A percentile compares a stretch with the other conserved stretches of the same genome.
phyloP scores from a whole-genome alignment of 2,888 invertebrate species.

The Stenoptilia bipunctidactyla region DNA sequence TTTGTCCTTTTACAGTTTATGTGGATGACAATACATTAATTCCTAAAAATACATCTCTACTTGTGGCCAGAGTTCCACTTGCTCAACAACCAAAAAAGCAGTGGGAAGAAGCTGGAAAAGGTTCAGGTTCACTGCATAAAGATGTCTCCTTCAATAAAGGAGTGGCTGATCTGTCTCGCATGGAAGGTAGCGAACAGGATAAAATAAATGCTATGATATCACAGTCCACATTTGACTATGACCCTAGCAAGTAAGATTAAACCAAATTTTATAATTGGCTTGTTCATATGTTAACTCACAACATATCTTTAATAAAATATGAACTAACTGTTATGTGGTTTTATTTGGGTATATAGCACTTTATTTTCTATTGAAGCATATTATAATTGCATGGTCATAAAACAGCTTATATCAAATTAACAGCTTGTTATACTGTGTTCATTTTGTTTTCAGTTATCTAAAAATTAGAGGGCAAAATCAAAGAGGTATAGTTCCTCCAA shows the following conservation, averaged over 20 bases:
- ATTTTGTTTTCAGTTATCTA: conserved; percentile 78
- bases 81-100: conserved; percentile 82
- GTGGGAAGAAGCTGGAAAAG: conserved; percentile 74
- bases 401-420: too few relatives aligned
- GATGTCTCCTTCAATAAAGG: conserved; percentile 72
- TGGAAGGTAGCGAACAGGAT: conserved; percentile 96
- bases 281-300: too few relatives aligned
- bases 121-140: conserved; percentile 50
- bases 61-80: conserved; percentile 93
- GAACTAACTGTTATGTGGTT: too few relatives aligned
- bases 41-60: conserved; percentile 96
- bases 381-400: too few relatives aligned
- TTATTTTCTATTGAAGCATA: not conserved
- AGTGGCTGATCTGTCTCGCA: conserved; percentile 86
- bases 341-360: not conserved
- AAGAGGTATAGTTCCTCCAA: conserved; percentile 90
- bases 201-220: conserved; percentile 98
- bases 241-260: conserved; percentile 90
- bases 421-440: too few relatives aligned
- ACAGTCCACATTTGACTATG: conserved; percentile 96
- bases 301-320: too few relatives aligned
- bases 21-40: conserved; percentile 91
- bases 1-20: conserved; percentile 91
- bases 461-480: conserved; percentile 90
- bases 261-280: too few relatives aligned